Base-by-base conservation (phyloP, 2,113 vertebrate genomes). In the Equus quagga region DNA sequence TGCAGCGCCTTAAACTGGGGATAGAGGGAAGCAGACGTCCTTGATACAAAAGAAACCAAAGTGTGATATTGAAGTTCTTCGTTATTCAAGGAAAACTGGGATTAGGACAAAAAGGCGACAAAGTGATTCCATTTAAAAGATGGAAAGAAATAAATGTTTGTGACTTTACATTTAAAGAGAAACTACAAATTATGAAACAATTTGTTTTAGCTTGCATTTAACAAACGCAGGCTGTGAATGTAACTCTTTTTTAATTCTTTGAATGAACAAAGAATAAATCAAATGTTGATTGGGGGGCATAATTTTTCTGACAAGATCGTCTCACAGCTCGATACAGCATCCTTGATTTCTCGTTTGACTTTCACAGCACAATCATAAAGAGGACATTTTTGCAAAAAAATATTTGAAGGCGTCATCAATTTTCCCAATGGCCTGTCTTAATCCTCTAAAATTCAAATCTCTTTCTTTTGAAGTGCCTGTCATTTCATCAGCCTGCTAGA, bases 351-450 rank as follows among this genome's bases (percentile, higher is more conserved):
- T 18, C 0, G 2, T 94, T 56, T 96, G 91, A 97, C 92, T 97
- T 96, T 94, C 41, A 28, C 78, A 82, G 89, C 85, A 72, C 95
- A 89, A 73, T 82, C 95, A 54, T 33, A 51, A 94, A 94, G 67
- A 97, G 87, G 96, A 96, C 72, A 58, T 96, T 87, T 96, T 56
- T 94, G 80, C n/a, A 73, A 81, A 89, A 72, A 89, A 90, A n/a
- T 46, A 95, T 69, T 69, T 95, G 83, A 96, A 89, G 82, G 89
- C 73, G 0, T 97, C 97, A 96, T 98, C 98, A 93, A 80, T 97
- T 98, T 97, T 96, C 95, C 96, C 97, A 96, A 80, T 70, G 91
- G 96, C 96, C 97, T 94, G 89, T 91, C 96, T 96, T 83, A 93
- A 91, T 98, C 96, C 93, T 94, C 97, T 56, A 69, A 91, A 41